Evolutionary conservation across 2,888 invertebrate species (phyloP).

Genomic region (Hipparchia sbordonii): DNA sequence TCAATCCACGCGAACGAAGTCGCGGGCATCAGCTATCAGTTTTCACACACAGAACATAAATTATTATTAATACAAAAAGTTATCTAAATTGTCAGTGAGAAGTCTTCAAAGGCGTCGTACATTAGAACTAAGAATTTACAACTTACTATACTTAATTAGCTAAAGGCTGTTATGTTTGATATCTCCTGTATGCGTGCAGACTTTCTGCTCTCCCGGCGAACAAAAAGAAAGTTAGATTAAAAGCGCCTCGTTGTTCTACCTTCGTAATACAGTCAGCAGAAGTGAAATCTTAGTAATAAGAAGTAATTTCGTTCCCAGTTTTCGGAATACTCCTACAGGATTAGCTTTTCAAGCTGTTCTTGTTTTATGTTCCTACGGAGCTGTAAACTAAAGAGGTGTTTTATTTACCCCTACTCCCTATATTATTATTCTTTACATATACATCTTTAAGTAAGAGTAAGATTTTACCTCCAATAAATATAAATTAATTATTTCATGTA

Average conservation of each 20-base stretch:
- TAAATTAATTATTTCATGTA: too few relatives aligned
- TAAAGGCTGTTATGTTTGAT: constrained; percentile 59
- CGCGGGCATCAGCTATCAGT: too few relatives aligned
- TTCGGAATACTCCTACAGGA: constrained; percentile 17
- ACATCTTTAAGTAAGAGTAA: too few relatives aligned
- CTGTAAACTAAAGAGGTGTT: too few relatives aligned
- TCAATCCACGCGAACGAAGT: too few relatives aligned
- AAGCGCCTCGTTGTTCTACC: constrained; percentile 64
- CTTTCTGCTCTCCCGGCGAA: constrained; percentile 62
- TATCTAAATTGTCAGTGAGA: too few relatives aligned
- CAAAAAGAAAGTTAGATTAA: constrained; percentile 77
- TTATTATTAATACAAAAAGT: too few relatives aligned
- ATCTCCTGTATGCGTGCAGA: constrained; percentile 66
- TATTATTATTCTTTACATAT: too few relatives aligned
- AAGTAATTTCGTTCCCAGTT: constrained; percentile 40
- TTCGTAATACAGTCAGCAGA: constrained; percentile 60
- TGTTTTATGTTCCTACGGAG: constrained; percentile 1
- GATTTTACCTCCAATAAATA: too few relatives aligned
- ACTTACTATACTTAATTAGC: constrained; percentile 64
- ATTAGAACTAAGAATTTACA: constrained; percentile 60
- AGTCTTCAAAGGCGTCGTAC: constrained; percentile 36
- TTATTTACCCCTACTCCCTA: too few relatives aligned
- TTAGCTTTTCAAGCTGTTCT: constrained; percentile 19
- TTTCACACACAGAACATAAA: too few relatives aligned
- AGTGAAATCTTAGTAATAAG: constrained; percentile 49